Evolutionary conservation across 2,888 invertebrate genomes (phyloP).

Genomic region (Trachelus troglodyta): DNA sequence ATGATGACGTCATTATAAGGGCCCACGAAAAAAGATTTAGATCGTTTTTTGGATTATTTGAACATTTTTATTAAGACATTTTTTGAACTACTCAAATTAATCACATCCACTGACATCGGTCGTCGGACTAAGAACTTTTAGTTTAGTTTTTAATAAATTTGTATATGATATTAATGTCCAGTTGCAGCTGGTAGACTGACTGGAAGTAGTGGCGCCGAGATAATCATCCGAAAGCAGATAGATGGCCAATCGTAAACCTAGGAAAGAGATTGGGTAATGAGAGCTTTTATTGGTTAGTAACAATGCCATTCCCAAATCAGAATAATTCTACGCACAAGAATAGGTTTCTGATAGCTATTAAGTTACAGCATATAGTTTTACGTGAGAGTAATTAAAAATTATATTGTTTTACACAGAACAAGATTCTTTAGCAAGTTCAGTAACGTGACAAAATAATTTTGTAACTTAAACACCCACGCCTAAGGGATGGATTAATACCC

Average conservation of each 20-base stretch:
- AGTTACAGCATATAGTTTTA: not conserved
- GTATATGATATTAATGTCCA: not conserved
- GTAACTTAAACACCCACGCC: not conserved
- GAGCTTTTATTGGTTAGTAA: not conserved
- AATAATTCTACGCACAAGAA: not conserved
- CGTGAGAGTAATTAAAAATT: not conserved
- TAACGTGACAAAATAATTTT: not conserved
- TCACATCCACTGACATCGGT: not conserved
- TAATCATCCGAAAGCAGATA: not conserved
- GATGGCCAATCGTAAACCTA: not conserved
- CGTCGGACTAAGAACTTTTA: not conserved
- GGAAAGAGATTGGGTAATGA: not conserved
- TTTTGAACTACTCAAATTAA: not conserved
- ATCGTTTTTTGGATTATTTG: not conserved
- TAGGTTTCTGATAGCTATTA: not conserved
- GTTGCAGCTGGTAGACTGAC: not conserved
- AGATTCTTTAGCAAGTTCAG: not conserved
- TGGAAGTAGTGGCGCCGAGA: not conserved
- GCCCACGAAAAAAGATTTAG: not conserved
- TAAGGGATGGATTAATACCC: not conserved
- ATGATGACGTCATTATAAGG: conserved; percentile 1
- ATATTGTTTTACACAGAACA: not conserved
- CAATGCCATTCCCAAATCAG: not conserved
- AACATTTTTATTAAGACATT: not conserved
- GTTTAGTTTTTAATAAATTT: not conserved